A percentile compares a stretch with the other conserved stretches of the same genome.
Conservation (phyloP, 2,888 invertebrate genomes). For the Ichneumoninae sp. region DNA sequence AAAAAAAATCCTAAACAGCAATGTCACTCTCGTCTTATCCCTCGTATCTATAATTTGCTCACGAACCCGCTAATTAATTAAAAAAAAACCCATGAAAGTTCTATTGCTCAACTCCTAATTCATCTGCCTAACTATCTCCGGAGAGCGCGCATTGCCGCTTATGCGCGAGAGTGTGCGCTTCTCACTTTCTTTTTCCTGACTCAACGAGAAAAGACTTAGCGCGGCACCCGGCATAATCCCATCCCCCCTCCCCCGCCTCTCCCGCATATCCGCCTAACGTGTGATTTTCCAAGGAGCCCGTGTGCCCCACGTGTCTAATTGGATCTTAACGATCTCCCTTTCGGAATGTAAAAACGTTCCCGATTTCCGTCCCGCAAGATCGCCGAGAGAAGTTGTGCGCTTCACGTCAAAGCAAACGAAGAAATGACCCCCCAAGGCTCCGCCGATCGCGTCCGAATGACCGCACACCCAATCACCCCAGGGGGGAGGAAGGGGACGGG, state of each 20-base stretch:
- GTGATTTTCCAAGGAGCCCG: conserved; percentile 32
- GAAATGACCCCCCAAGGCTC: neutral
- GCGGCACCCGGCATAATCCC: conserved; percentile 21
- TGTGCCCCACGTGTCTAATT: conserved; percentile 46
- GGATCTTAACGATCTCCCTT: conserved; percentile 59
- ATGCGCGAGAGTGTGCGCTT: neutral
- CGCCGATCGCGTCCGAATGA: neutral
- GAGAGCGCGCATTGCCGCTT: neutral
- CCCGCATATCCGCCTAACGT: conserved; percentile 41
- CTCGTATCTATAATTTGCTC: neutral
- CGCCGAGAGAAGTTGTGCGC: conserved; percentile 1
- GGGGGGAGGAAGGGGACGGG: too few species aligned
- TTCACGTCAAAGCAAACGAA: conserved; percentile 15
- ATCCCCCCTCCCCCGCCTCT: conserved; percentile 7
- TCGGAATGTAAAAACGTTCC: conserved; percentile 21
- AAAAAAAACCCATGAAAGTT: conserved; percentile 15
- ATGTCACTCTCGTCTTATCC: conserved; percentile 2
- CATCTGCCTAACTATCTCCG: conserved; percentile 4
- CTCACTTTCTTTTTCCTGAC: conserved; percentile 49
- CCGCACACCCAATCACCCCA: neutral
- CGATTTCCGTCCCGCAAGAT: conserved; percentile 10
- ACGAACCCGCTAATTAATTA: neutral
- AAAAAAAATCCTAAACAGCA: neutral
- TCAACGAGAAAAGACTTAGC: conserved; percentile 42
- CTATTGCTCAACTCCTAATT: conserved; percentile 21